Conservation (phyloP, 1,140 invertebrate species). For the Lycorma delicatula region DNA sequence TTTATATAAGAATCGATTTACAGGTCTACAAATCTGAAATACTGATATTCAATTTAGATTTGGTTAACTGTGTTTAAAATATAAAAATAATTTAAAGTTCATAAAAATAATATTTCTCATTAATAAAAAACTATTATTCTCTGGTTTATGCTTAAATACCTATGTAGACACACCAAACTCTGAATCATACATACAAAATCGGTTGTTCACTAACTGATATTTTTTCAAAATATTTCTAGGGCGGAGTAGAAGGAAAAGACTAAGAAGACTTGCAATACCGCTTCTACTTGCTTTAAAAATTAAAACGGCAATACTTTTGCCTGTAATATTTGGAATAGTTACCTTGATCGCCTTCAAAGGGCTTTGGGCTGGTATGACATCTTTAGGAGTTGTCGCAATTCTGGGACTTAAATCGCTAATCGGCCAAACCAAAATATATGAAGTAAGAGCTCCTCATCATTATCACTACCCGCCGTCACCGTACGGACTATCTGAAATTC, state of each 20-base stretch:
- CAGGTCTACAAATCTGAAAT: too few relatives aligned
- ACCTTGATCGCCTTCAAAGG: conserved; percentile 54
- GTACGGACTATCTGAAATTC: not conserved
- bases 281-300: conserved; percentile 51
- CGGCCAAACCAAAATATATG: conserved; percentile 29
- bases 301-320: conserved; percentile 51
- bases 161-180: too few relatives aligned
- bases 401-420: conserved; percentile 43
- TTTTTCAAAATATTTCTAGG: not conserved
- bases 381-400: conserved; percentile 48
- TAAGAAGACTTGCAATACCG: conserved; percentile 52
- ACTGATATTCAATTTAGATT: too few relatives aligned
- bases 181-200: too few relatives aligned
- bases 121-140: too few relatives aligned
- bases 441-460: not conserved
- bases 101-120: too few relatives aligned
- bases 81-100: too few relatives aligned
- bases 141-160: too few relatives aligned
- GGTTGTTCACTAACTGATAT: too few relatives aligned
- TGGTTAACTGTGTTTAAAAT: too few relatives aligned
- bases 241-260: conserved; percentile 38
- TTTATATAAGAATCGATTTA: too few relatives aligned
- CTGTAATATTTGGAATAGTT: conserved; percentile 50
- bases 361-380: conserved; percentile 50
- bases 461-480: conserved; percentile 1